Base-by-base conservation (phyloP, 2,797 vertebrate genomes). In the Lagorchestes hirsutus region DNA sequence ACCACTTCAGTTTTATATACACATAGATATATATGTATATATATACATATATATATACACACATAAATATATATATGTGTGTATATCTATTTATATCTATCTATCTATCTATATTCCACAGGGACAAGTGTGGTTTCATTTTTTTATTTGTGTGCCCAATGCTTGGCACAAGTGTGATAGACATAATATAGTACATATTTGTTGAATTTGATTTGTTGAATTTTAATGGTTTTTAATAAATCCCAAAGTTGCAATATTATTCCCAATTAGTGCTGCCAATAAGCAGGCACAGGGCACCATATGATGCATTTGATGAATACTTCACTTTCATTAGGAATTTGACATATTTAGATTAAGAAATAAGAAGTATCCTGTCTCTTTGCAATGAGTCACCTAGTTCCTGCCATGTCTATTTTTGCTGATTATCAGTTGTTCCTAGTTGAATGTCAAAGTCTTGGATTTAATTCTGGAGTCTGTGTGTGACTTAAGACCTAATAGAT, bases 221-320 rank as follows among this genome's bases (percentile, higher is more conserved):
- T 97, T 97, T 96, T 97, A 96, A 91, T 6, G 29, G 90, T 93
- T 93, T 46, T 97, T 59, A 96, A 96, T 94, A 97, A 95, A 93
- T 55, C 59, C 52, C 92, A 46, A 94, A 95, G 90, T 96, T 95
- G 91, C 67, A 96, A 94, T 97, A 94, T 62, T 95, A 90, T 91
- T 94, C 90, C 90, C 56, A 74, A 22, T 74, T 40, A 95, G 95
- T 96, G 58, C 55, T 58, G 92, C 94, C n/a, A 94, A 91, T 95
- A 82, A 95, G 92, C 91, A 96, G 5, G 34, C 34, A 16, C 34
- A 24, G 5, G 16, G 14, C 18, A 74, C 67, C 18, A 74, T 24
- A 40, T 18, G 18, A 74, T 34, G 3, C 13, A 10, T 5, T 1
- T 67, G 55, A 12, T 93, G 92, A 18, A 1, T 12, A 6, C 31